phyloP scores from a whole-genome alignment of 2,888 invertebrate species.

The Leucophenga montana region DNA sequence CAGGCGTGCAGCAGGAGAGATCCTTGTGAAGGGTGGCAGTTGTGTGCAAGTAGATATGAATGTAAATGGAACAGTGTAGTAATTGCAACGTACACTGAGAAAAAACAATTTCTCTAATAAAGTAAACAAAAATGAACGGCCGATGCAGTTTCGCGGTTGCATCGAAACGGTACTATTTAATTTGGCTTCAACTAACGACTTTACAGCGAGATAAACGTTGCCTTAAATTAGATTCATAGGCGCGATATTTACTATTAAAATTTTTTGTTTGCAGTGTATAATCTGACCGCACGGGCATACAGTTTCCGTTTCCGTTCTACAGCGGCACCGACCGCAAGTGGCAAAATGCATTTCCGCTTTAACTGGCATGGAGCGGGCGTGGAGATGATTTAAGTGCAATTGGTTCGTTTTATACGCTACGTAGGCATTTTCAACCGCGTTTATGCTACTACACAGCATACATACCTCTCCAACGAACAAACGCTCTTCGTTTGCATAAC shows the following conservation, averaged over 20 bases:
- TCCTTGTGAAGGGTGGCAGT: conserved; percentile 23
- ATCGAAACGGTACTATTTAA: too few relatives aligned
- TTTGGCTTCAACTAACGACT: too few relatives aligned
- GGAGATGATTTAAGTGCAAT: too few relatives aligned
- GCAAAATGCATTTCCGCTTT: conserved; percentile 48
- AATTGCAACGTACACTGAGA: conserved; percentile 22
- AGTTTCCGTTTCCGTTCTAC: conserved; percentile 59
- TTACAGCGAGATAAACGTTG: too few relatives aligned
- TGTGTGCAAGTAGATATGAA: conserved; percentile 21
- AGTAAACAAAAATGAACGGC: too few relatives aligned
- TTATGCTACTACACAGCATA: background rate
- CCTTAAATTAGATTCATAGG: too few relatives aligned
- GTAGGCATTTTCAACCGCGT: conserved; percentile 13
- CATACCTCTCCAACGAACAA: background rate
- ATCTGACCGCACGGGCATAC: conserved; percentile 36
- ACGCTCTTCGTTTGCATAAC: conserved; percentile 39
- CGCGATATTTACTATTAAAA: too few relatives aligned
- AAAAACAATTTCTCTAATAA: too few relatives aligned
- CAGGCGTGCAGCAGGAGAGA: conserved; percentile 38
- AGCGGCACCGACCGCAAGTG: conserved; percentile 46
- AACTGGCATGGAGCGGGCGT: background rate
- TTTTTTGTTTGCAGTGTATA: background rate
- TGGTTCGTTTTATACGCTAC: conserved; percentile 1
- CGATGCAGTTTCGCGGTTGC: too few relatives aligned
- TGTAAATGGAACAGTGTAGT: background rate